Conservation (phyloP, 2,888 invertebrate species). For the Atherix ibis region DNA sequence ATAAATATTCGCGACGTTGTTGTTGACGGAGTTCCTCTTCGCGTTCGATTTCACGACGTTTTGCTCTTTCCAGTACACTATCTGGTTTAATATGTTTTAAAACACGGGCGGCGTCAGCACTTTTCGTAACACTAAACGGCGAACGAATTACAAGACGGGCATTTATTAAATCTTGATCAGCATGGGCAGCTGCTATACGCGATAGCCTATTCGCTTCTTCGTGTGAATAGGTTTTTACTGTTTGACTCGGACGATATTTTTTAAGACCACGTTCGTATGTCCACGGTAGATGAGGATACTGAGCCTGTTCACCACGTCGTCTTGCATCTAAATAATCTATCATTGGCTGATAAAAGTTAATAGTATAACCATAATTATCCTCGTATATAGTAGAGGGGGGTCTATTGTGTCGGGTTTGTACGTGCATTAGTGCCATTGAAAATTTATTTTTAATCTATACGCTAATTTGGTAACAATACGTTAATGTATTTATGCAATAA, state of each 20-base stretch:
- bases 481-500: no score
- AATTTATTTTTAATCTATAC: conserved; percentile 10
- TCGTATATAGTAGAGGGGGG: conserved; percentile 56
- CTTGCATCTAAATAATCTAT: conserved; percentile 66
- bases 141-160: conserved; percentile 29
- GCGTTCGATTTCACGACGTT: conserved; percentile 31
- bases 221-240: conserved; percentile 47
- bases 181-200: conserved; percentile 48
- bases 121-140: conserved; percentile 36
- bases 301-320: conserved; percentile 29
- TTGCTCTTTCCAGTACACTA: conserved; percentile 31
- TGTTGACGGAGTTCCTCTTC: conserved; percentile 41
- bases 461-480: no score
- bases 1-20: conserved; percentile 33
- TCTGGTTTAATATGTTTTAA: conserved; percentile 33
- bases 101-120: conserved; percentile 37
- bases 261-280: conserved; percentile 51
- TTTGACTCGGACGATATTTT: conserved; percentile 48
- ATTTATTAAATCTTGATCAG: conserved; percentile 44
- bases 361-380: conserved; percentile 69
- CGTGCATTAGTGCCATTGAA: conserved; percentile 31
- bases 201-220: conserved; percentile 51
- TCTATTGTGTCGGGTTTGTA: conserved; percentile 20
- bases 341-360: conserved; percentile 77
- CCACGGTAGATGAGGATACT: conserved; percentile 53